phyloP scores from a whole-genome alignment of 2,888 invertebrate genomes.

The Ormyrus pomaceus region DNA sequence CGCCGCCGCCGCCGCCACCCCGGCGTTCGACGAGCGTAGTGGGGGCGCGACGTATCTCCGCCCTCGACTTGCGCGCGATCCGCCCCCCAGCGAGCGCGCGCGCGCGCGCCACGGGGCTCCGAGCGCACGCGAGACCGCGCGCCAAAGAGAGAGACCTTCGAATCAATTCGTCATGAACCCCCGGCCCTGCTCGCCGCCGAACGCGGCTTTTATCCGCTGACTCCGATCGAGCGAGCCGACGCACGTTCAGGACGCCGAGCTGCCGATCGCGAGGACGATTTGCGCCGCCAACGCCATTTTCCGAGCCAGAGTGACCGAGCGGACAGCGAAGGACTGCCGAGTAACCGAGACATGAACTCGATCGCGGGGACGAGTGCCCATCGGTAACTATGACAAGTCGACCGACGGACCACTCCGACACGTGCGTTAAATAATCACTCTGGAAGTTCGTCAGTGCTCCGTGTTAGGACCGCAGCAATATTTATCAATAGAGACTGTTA shows the following conservation, averaged over 20 bases:
- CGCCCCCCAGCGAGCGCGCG: slow-evolving; percentile 59
- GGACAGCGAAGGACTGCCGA: no score
- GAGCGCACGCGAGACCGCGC: slow-evolving; percentile 57
- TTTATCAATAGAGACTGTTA: background rate
- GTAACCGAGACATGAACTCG: no score
- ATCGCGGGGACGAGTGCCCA: no score
- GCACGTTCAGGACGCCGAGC: no score
- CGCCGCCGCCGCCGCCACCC: slow-evolving; percentile 53
- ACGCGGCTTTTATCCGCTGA: slow-evolving; percentile 56
- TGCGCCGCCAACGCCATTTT: no score
- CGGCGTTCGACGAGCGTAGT: slow-evolving; percentile 39
- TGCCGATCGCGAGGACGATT: no score
- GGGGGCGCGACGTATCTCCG: slow-evolving; percentile 62
- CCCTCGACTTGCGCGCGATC: slow-evolving; percentile 57
- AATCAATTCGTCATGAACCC: slow-evolving; percentile 66
- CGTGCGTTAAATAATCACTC: slow-evolving; percentile 14
- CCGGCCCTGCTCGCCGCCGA: slow-evolving; percentile 59
- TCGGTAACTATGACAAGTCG: background rate
- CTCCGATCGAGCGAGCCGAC: no score
- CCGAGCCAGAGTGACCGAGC: no score
- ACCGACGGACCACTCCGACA: background rate
- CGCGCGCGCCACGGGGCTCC: slow-evolving; percentile 58
- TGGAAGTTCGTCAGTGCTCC: background rate
- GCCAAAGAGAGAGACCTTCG: slow-evolving; percentile 57
- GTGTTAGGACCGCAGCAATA: no score